phyloP scores from a whole-genome alignment of 2,888 invertebrate genomes.

The Agrotis exclamationis region DNA sequence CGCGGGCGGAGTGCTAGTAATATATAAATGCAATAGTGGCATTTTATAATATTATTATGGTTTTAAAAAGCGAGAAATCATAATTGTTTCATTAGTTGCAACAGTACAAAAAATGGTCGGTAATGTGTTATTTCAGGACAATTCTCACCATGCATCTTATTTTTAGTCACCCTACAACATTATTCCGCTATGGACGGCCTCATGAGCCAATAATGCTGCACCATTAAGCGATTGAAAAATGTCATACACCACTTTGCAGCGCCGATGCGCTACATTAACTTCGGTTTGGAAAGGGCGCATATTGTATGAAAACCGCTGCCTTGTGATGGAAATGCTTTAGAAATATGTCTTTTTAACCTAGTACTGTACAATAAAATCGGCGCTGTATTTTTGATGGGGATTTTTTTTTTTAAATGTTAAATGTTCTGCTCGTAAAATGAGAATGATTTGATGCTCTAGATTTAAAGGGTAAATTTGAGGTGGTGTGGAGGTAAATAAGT shows the following conservation, averaged over 20 bases:
- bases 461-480: constrained; percentile 12
- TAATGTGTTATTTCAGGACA: not conserved
- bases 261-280: constrained; percentile 79
- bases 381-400: constrained; percentile 30
- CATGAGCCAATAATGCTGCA: constrained; percentile 79
- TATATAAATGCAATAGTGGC: no score
- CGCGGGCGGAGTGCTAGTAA: no score
- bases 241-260: constrained; percentile 80
- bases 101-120: no score
- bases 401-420: constrained; percentile 21
- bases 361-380: constrained; percentile 15
- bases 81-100: no score
- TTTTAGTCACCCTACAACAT: constrained; percentile 69
- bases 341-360: constrained; percentile 48
- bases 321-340: constrained; percentile 67
- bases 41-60: not conserved
- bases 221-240: constrained; percentile 84
- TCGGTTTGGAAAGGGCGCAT: constrained; percentile 67
- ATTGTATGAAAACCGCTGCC: constrained; percentile 68
- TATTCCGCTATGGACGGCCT: constrained; percentile 76
- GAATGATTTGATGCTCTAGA: not conserved
- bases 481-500: constrained; percentile 2
- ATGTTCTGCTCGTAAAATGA: constrained; percentile 1
- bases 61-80: not conserved
- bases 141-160: constrained; percentile 7